Conservation (phyloP, 2,113 vertebrate genomes). For the Chlorodrepanis virens region DNA sequence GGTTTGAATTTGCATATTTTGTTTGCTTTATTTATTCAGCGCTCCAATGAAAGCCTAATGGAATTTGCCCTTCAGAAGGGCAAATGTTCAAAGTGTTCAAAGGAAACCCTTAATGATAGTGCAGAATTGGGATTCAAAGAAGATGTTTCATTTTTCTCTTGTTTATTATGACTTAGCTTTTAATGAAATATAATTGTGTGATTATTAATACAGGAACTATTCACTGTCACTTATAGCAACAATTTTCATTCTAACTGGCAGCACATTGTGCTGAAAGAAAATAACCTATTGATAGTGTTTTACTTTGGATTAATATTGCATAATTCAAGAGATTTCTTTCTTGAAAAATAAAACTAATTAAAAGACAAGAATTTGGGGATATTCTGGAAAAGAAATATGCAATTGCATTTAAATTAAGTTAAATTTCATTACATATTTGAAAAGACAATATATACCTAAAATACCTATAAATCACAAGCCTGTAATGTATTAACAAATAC, state of each 20-base stretch:
- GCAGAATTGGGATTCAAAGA: neutral
- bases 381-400: neutral
- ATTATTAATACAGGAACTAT: neutral
- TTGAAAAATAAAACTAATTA: neutral
- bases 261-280: neutral
- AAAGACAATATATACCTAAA: neutral
- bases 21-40: conserved; percentile 19
- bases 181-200: conserved; percentile 1
- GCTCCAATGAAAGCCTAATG: neutral
- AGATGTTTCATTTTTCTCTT: neutral
- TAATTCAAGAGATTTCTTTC: neutral
- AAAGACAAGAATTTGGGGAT: neutral
- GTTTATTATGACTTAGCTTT: conserved; percentile 4
- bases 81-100: neutral
- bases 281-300: neutral
- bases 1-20: neutral
- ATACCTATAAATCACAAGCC: neutral
- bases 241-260: neutral
- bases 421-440: neutral
- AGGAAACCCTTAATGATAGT: neutral
- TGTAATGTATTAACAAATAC: neutral
- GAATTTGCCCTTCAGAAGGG: conserved; percentile 12
- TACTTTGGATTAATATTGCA: neutral
- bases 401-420: neutral
- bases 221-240: neutral